phyloP scores from a whole-genome alignment of 2,888 invertebrate species.

The Synanthedon vespiformis region DNA sequence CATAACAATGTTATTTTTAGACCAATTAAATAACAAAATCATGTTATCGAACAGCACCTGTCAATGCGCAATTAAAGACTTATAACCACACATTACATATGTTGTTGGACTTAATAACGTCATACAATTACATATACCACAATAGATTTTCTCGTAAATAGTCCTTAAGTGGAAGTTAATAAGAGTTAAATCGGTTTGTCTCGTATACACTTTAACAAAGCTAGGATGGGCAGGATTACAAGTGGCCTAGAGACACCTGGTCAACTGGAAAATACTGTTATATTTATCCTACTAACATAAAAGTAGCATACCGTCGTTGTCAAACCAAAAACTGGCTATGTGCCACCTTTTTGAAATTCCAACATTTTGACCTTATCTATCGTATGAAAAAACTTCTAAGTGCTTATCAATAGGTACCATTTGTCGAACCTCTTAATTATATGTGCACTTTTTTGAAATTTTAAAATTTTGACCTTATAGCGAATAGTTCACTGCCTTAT shows the following conservation, averaged over 20 bases:
- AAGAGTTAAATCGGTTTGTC: not conserved
- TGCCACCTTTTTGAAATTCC: too few relatives aligned
- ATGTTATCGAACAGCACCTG: not conserved
- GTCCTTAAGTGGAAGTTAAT: not conserved
- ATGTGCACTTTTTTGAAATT: too few relatives aligned
- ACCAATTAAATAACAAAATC: not conserved
- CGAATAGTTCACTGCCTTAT: too few relatives aligned
- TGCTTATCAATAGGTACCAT: too few relatives aligned
- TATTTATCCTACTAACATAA: not conserved
- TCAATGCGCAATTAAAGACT: not conserved
- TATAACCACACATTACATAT: not conserved
- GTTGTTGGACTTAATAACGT: not conserved
- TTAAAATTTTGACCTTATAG: too few relatives aligned
- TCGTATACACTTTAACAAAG: not conserved
- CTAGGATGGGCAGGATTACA: not conserved
- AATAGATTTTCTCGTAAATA: not conserved
- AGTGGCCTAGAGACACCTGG: slow-evolving; percentile 25
- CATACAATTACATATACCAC: not conserved
- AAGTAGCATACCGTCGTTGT: not conserved
- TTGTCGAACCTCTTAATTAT: too few relatives aligned
- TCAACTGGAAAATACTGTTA: slow-evolving; percentile 9
- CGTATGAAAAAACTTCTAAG: too few relatives aligned
- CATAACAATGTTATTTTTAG: not conserved
- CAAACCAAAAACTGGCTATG: too few relatives aligned
- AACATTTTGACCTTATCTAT: too few relatives aligned